These are phyloP conservation scores for Diogma glabrata DNA, from an alignment of 2,888 invertebrate species.

Conservation along the genomic window DNA sequence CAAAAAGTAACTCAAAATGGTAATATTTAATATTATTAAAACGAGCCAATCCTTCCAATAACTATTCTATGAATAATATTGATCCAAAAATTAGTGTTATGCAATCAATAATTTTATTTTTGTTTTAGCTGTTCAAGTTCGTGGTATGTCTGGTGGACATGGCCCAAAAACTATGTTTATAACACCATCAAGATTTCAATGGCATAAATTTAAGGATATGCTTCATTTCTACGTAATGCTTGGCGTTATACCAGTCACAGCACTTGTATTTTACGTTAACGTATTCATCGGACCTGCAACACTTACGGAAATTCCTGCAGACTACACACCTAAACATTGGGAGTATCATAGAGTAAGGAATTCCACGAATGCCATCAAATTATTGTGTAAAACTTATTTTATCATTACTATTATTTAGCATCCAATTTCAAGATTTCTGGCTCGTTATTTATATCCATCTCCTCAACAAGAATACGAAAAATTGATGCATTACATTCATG, in stretches of 20 bases:
- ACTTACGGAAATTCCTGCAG: constrained; percentile 68
- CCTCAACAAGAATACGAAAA: constrained; percentile 83
- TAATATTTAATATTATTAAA: constrained; percentile 23
- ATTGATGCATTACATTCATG: constrained; percentile 53
- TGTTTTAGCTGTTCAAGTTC: constrained; percentile 29
- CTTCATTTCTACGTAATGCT: constrained; percentile 65
- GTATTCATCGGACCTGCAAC: constrained; percentile 78
- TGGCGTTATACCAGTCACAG: constrained; percentile 57
- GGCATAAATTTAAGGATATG: constrained; percentile 76
- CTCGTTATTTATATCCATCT: constrained; percentile 48
- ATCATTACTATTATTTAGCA: constrained; percentile 39
- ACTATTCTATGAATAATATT: background rate
- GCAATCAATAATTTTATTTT: constrained; percentile 5
- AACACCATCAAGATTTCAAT: constrained; percentile 63
- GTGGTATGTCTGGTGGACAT: constrained; percentile 46
- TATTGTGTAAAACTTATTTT: too few species aligned
- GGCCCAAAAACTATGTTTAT: constrained; percentile 49
- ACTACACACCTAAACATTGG: constrained; percentile 74
- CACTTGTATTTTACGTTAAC: constrained; percentile 51
- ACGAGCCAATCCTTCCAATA: background rate
- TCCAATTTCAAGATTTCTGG: constrained; percentile 58
- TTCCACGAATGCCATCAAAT: too few species aligned
- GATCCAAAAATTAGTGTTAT: too few species aligned
- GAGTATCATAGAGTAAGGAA: constrained; percentile 64
- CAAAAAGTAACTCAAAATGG: constrained; percentile 27